Evolutionary conservation across 2,797 vertebrate species (phyloP), one percentile per base, ranked within the genome.

Genomic region (Lacerta agilis): DNA sequence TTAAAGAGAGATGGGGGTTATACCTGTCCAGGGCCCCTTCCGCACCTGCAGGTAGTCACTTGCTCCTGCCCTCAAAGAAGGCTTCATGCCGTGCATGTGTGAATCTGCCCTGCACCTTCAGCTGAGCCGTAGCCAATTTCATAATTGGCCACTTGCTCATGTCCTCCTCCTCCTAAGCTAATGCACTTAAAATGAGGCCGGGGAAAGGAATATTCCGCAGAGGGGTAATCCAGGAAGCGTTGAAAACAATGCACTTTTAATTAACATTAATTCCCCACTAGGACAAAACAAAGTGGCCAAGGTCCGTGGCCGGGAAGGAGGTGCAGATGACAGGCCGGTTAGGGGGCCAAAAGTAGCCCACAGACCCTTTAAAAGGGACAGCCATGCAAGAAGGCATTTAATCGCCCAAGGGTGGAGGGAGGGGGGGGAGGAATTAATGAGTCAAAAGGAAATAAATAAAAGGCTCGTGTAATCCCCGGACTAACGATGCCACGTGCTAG

Each of bases 401-500:
- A 81, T 84, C 61, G 43, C 69, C 71, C 27, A 0, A 8, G 7
- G 69, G 3, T 27, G 29, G 45, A 2, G 27, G 49, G 9, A 7
- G 76, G 25, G 10, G 5, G 36, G 15, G 67, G 33, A 25, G n/a
- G 45, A 67, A 76, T 86, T 90, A 91, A 94, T 83, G 88, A 91
- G 87, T 94, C 81, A 82, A 83, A 83, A 88, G 88, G 82, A 89
- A 90, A 88, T 89, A 90, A 90, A 90, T 87, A 89, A 83, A 90
- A 80, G 82, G 86, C 71, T 79, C 82, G 23, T 79, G 86, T 94
- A 92, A 92, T 93, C 90, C 86, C 27, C 61, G 43, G 85, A 89
- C 93, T 78, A 85, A 84, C 58, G 64, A 81, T 49, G 87, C 92
- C 93, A 92, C 92, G 92, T 93, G 93, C 86, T 92, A 80, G 76